Evolutionary conservation across 2,888 invertebrate species (phyloP).

Genomic region (Carpatolechia fugitivella): DNA sequence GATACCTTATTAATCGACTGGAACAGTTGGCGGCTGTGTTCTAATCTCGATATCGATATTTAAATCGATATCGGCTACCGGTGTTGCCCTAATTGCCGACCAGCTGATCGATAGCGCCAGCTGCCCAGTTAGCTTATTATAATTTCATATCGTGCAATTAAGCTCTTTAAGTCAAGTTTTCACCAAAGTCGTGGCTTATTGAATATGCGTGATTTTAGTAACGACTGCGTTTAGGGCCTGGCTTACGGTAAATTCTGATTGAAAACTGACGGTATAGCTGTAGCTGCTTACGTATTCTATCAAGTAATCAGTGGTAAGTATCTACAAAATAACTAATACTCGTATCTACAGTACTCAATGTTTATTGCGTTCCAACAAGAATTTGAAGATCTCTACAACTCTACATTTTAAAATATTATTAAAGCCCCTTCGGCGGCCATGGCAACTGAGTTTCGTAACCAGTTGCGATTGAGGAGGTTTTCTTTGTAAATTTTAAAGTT

Average conservation of each 20-base stretch:
- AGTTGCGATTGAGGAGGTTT: too few species aligned
- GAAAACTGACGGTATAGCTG: neutral
- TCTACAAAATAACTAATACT: too few species aligned
- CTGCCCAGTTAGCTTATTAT: neutral
- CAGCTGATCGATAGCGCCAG: slow-evolving; percentile 8
- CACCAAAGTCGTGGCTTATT: neutral
- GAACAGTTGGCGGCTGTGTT: slow-evolving; percentile 8
- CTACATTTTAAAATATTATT: too few species aligned
- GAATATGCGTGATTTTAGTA: neutral
- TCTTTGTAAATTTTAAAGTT: too few species aligned
- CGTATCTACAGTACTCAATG: too few species aligned
- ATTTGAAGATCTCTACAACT: too few species aligned
- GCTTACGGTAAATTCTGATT: neutral
- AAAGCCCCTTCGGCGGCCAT: too few species aligned
- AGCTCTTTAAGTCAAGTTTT: slow-evolving; percentile 5
- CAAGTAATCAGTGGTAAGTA: too few species aligned
- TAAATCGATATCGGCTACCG: slow-evolving; percentile 18
- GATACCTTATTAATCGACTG: slow-evolving; percentile 5
- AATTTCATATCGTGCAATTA: slow-evolving; percentile 4
- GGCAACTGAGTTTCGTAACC: too few species aligned
- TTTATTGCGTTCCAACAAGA: too few species aligned
- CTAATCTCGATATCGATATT: slow-evolving; percentile 11
- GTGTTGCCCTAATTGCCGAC: slow-evolving; percentile 24
- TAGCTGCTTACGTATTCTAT: too few species aligned
- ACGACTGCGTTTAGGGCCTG: too few species aligned